phyloP scores from a whole-genome alignment of 2,113 vertebrate species.

The Phycodurus eques region DNA sequence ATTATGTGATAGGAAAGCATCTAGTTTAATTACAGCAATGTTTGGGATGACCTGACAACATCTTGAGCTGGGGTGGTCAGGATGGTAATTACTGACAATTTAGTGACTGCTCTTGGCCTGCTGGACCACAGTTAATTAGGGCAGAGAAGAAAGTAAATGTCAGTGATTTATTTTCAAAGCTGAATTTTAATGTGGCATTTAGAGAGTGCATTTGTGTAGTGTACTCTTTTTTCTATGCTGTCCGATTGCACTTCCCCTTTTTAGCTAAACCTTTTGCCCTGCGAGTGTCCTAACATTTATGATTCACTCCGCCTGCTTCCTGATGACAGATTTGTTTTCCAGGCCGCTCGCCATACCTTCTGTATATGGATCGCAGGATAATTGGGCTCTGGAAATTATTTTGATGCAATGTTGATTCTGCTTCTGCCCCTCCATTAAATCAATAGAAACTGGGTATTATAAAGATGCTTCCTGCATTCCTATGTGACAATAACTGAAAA shows the following conservation, averaged over 20 bases:
- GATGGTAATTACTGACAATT: constrained; percentile 15
- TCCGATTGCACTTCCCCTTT: constrained; percentile 13
- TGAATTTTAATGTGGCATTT: constrained; percentile 14
- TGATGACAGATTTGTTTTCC: constrained; percentile 52
- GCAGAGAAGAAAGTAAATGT: background rate
- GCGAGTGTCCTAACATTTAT: constrained; percentile 30
- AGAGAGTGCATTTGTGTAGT: background rate
- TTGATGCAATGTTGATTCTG: constrained; percentile 53
- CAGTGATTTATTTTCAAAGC: background rate
- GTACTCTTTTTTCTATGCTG: constrained; percentile 11
- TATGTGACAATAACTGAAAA: background rate
- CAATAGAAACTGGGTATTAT: constrained; percentile 45
- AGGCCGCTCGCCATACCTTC: constrained; percentile 42
- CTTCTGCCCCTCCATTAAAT: constrained; percentile 34
- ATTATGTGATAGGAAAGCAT: background rate
- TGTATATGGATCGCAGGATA: constrained; percentile 61
- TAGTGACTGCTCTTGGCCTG: constrained; percentile 7
- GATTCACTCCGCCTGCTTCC: constrained; percentile 41
- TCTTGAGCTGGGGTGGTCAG: constrained; percentile 2
- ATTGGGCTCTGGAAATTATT: constrained; percentile 62
- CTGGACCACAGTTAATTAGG: constrained; percentile 8
- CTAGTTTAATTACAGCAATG: constrained; percentile 1
- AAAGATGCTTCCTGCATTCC: constrained; percentile 16
- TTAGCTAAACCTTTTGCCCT: constrained; percentile 30
- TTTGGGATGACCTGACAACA: background rate